Percentiles rank a stretch among this genome's conserved stretches.
These are phyloP conservation scores for Hyalella azteca DNA, from an alignment of 2,888 invertebrate species.

Conservation along the genomic window DNA sequence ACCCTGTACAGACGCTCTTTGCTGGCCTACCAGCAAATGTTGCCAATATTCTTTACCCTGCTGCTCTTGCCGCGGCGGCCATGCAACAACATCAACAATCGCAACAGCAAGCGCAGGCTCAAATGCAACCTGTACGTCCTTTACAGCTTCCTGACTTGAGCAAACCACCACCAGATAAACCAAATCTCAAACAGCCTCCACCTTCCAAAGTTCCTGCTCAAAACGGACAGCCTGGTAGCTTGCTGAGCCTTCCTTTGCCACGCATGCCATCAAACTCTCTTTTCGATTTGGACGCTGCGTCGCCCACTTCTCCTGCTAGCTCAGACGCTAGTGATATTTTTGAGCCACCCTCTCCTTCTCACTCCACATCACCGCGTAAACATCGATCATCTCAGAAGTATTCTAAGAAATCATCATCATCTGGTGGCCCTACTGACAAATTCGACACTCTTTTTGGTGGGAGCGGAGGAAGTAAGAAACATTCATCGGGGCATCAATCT, in stretches of 20 bases:
- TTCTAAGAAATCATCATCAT: not conserved
- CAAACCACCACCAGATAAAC: conserved; percentile 52
- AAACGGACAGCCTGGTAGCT: conserved; percentile 44
- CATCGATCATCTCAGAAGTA: conserved; percentile 39
- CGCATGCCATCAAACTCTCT: conserved; percentile 64
- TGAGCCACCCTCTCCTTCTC: conserved; percentile 71
- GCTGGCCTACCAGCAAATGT: conserved; percentile 58
- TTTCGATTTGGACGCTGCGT: conserved; percentile 74
- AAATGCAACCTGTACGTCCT: conserved; percentile 48
- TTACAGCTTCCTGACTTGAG: conserved; percentile 56
- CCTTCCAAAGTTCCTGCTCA: conserved; percentile 59
- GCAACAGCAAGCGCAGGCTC: conserved; percentile 10
- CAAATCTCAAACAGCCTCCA: conserved; percentile 58
- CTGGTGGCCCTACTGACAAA: not conserved
- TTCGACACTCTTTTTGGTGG: not conserved
- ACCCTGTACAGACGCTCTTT: conserved; percentile 53
- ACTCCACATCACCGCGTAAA: conserved; percentile 54
- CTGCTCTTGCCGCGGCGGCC: conserved; percentile 54
- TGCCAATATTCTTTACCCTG: conserved; percentile 57
- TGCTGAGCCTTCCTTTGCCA: conserved; percentile 25
- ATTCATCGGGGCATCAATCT: conserved; percentile 44
- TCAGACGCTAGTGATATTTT: conserved; percentile 86
- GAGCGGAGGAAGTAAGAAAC: conserved; percentile 44
- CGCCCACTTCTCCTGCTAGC: conserved; percentile 84
- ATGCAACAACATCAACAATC: conserved; percentile 27